Base-by-base conservation (phyloP, 2,888 invertebrate genomes). In the Chironomus tentans region DNA sequence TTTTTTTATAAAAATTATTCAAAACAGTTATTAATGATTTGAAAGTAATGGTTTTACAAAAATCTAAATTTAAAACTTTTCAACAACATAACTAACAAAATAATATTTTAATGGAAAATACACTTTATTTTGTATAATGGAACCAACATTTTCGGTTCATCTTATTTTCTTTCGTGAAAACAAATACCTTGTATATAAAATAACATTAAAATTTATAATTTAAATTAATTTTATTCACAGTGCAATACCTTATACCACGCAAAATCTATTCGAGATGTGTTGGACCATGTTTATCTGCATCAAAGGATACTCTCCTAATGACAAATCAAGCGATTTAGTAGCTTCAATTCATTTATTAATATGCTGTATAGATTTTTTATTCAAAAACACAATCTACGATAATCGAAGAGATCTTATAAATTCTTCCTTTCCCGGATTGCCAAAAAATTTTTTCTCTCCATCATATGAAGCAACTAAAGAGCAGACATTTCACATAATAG, bases 281-380 rank as follows among this genome's bases (percentile, higher is more conserved):
- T 98, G 98, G 98, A 93, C 93, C 72, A 85, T 98, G 77, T 98
- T 95, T 84, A 89, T 97, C 48, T 92, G 93, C 82, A 91, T 95
- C 13, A 94, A 94, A 85, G 93, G 93, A 71, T 92, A 94, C 81
- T 92, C 94, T 81, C 90, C 92, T 62, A 90, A 90, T 75, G 92
- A 56, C 5, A 56, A 94, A 28, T 92, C 93, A 70, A 93, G 96
- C 82, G 98, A 98, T 84, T 86, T 99, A 76, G 95, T 99, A 1
- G 95, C 94, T 82, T 97, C 95, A 78, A 96, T 93, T 82, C 97
- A 98, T 84, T 86, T 98, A 70, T 85, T 99, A 70, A 86, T 97
- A 77, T 94, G 95, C 77, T 94, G 95, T 82, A 88, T 97, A 79
- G 98, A 99, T 86, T 89, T 94, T 82, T 89, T 97, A 76, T 98